Evolutionary conservation across 2,113 vertebrate species (phyloP).

Genomic region (Triplophysa dalaica): DNA sequence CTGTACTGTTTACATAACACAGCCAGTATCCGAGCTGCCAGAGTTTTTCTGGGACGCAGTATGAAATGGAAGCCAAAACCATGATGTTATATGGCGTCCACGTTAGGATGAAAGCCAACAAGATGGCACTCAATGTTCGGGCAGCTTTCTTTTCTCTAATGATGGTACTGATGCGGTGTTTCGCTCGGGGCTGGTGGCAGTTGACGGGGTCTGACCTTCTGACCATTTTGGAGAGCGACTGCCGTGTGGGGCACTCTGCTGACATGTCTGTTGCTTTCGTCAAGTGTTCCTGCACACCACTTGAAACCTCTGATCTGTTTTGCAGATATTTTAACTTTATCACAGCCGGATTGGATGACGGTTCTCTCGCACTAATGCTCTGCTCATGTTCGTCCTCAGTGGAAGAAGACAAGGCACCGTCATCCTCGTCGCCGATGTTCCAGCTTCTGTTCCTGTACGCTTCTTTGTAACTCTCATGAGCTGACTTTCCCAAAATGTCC

Average conservation of each 20-base stretch:
- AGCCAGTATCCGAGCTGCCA: constrained; percentile 84
- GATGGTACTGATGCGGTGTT: constrained; percentile 71
- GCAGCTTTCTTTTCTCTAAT: constrained; percentile 81
- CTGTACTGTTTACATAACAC: constrained; percentile 81
- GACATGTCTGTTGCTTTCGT: background rate
- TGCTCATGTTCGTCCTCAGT: constrained; percentile 70
- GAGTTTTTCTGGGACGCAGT: constrained; percentile 72
- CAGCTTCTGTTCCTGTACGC: constrained; percentile 65
- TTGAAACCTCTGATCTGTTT: constrained; percentile 21
- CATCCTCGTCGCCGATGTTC: constrained; percentile 63
- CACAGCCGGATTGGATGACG: background rate
- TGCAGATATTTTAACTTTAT: constrained; percentile 38
- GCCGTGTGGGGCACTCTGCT: constrained; percentile 23
- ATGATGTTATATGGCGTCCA: constrained; percentile 84
- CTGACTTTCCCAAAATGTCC: background rate
- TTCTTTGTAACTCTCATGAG: constrained; percentile 43
- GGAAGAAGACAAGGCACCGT: constrained; percentile 68
- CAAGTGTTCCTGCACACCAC: constrained; percentile 29
- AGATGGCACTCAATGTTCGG: constrained; percentile 77
- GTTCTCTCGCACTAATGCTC: constrained; percentile 50
- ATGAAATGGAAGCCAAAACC: constrained; percentile 80
- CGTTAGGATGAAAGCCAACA: constrained; percentile 80
- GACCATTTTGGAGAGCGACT: constrained; percentile 3
- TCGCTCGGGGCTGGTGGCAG: constrained; percentile 57
- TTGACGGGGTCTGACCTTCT: constrained; percentile 18